Conservation (phyloP, 1,140 invertebrate species). For the Aphidius gifuensis region DNA sequence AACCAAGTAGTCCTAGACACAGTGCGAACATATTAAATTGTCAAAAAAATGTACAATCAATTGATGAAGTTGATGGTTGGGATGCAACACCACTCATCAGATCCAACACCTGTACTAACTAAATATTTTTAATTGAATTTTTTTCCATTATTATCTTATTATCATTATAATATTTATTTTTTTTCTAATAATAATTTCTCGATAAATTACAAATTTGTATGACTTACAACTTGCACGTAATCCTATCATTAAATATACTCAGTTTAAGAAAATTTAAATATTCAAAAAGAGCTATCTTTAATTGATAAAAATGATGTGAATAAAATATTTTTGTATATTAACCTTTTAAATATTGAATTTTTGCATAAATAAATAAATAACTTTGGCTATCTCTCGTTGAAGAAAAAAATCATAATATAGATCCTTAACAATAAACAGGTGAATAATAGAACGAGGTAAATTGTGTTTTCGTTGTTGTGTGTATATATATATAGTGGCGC, state of each 20-base stretch:
- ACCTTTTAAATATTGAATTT: too few relatives aligned
- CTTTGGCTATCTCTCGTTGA: too few relatives aligned
- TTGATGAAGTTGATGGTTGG: constrained; percentile 46
- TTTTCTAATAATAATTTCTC: too few relatives aligned
- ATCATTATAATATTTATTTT: background rate
- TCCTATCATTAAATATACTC: too few relatives aligned
- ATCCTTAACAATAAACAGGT: too few relatives aligned
- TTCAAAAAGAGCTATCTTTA: too few relatives aligned
- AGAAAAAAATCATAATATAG: too few relatives aligned
- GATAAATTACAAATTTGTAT: too few relatives aligned
- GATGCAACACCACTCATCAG: constrained; percentile 49
- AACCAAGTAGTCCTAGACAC: constrained; percentile 53
- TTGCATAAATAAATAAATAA: too few relatives aligned
- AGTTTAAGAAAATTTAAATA: too few relatives aligned
- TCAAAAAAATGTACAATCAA: constrained; percentile 43
- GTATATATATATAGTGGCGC: background rate
- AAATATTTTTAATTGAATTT: background rate
- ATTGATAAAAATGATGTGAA: too few relatives aligned
- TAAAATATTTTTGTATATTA: too few relatives aligned
- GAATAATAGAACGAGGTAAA: background rate
- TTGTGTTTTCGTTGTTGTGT: background rate
- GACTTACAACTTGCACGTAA: background rate
- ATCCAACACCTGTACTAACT: constrained; percentile 24
- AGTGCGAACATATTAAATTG: constrained; percentile 34
- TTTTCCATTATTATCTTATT: background rate